phyloP scores from a whole-genome alignment of 2,113 vertebrate genomes.

The Puntigrus tetrazona region DNA sequence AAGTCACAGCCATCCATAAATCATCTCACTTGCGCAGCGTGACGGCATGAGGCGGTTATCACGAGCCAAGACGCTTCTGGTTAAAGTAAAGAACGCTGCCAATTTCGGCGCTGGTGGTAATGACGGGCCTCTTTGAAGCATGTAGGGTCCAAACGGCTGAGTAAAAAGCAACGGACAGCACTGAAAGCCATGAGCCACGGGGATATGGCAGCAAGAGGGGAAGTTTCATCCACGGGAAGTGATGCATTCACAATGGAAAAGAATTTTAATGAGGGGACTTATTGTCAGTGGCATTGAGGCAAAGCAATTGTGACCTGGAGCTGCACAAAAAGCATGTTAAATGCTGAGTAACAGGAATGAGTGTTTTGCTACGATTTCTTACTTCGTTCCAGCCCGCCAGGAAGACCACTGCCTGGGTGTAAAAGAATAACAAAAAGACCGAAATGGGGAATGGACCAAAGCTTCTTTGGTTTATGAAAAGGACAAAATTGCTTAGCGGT shows the following conservation, averaged over 20 bases:
- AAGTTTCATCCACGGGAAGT: constrained; percentile 39
- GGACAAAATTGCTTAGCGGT: constrained; percentile 19
- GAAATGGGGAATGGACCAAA: constrained; percentile 10
- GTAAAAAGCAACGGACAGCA: constrained; percentile 15
- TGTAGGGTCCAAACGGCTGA: constrained; percentile 26
- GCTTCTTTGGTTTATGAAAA: constrained; percentile 32
- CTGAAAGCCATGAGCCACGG: constrained; percentile 25
- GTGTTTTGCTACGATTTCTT: constrained; percentile 30
- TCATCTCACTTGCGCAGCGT: constrained; percentile 37
- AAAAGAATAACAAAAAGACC: background rate
- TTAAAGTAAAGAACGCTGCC: constrained; percentile 34
- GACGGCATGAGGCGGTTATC: constrained; percentile 15
- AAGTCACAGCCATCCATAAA: constrained; percentile 42
- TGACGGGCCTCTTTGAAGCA: constrained; percentile 33
- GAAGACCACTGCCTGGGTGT: constrained; percentile 52
- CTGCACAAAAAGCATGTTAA: constrained; percentile 38
- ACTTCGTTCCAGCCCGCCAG: constrained; percentile 19
- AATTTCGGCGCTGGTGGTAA: constrained; percentile 24
- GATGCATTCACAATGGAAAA: constrained; percentile 46
- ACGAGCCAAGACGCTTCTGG: constrained; percentile 28
- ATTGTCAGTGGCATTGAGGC: constrained; percentile 42
- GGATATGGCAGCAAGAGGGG: constrained; percentile 47
- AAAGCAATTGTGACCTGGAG: constrained; percentile 35
- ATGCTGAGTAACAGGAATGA: constrained; percentile 37
- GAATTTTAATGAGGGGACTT: constrained; percentile 57